phyloP scores from a whole-genome alignment of 2,113 vertebrate genomes.

The Zootoca vivipara region DNA sequence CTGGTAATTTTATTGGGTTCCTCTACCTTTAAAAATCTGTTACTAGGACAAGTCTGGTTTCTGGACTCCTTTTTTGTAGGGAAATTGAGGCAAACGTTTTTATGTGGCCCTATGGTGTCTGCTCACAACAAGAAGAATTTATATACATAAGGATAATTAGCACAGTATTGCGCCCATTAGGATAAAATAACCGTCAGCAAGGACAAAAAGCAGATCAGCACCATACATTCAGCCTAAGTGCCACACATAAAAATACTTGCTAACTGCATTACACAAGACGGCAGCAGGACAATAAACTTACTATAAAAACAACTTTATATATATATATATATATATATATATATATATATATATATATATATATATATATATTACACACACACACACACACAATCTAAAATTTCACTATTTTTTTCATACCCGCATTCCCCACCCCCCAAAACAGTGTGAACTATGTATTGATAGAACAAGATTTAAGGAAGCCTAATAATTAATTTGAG shows the following conservation, averaged over 20 bases:
- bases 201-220: slow-evolving; percentile 94
- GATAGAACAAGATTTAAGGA: slow-evolving; percentile 21
- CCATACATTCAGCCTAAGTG: slow-evolving; percentile 86
- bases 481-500: neutral
- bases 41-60: slow-evolving; percentile 84
- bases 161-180: slow-evolving; percentile 93
- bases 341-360: slow-evolving; percentile 22
- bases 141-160: slow-evolving; percentile 95
- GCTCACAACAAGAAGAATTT: slow-evolving; percentile 90
- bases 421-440: neutral
- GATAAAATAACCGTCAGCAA: slow-evolving; percentile 93
- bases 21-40: slow-evolving; percentile 86
- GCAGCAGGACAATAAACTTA: slow-evolving; percentile 61
- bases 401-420: slow-evolving; percentile 27
- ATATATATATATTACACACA: no score
- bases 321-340: slow-evolving; percentile 20
- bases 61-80: slow-evolving; percentile 84
- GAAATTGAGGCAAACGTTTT: slow-evolving; percentile 90
- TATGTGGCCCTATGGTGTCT: slow-evolving; percentile 91
- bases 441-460: slow-evolving; percentile 32
- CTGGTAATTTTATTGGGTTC: slow-evolving; percentile 88
- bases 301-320: slow-evolving; percentile 17
- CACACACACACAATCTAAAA: neutral
- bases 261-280: slow-evolving; percentile 68
- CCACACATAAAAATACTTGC: slow-evolving; percentile 82